Percentiles rank a stretch among this genome's conserved stretches.
These are phyloP conservation scores for Chloroceryle inda DNA, from an alignment of 2,797 vertebrate genomes.

Conservation along the genomic window DNA sequence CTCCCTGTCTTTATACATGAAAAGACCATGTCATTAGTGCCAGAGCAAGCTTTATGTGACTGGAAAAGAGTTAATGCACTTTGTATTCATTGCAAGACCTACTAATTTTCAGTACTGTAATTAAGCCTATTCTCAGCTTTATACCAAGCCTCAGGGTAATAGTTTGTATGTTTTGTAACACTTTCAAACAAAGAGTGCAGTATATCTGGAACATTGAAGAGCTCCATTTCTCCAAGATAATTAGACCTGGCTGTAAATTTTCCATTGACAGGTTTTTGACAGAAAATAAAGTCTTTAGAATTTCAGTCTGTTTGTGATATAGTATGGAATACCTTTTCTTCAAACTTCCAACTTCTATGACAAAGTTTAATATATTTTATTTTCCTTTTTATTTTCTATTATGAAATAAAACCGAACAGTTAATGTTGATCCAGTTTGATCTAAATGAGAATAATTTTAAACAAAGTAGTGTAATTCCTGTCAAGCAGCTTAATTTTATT, in stretches of 20 bases:
- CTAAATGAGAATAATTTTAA: not conserved
- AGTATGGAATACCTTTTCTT: not conserved
- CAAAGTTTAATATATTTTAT: not conserved
- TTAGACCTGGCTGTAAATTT: not conserved
- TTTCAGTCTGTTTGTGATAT: not conserved
- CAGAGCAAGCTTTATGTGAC: not conserved
- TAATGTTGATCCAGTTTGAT: not conserved
- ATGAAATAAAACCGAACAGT: not conserved
- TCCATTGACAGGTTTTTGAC: not conserved
- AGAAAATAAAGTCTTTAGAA: not conserved
- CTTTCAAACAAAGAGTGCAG: not conserved
- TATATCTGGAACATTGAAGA: not conserved
- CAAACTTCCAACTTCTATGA: not conserved
- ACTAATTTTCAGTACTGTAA: not conserved
- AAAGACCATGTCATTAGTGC: not conserved
- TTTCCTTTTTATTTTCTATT: not conserved
- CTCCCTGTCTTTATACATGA: not conserved
- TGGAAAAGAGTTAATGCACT: not conserved
- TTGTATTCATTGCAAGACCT: not conserved
- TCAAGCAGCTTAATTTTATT: not conserved
- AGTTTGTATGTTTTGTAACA: not conserved
- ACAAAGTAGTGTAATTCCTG: not conserved
- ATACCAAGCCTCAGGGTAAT: not conserved
- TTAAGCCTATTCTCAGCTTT: conserved; percentile 6
- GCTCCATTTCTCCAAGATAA: not conserved